Conservation (phyloP, 2,113 vertebrate genomes). For the Heterotis niloticus region DNA sequence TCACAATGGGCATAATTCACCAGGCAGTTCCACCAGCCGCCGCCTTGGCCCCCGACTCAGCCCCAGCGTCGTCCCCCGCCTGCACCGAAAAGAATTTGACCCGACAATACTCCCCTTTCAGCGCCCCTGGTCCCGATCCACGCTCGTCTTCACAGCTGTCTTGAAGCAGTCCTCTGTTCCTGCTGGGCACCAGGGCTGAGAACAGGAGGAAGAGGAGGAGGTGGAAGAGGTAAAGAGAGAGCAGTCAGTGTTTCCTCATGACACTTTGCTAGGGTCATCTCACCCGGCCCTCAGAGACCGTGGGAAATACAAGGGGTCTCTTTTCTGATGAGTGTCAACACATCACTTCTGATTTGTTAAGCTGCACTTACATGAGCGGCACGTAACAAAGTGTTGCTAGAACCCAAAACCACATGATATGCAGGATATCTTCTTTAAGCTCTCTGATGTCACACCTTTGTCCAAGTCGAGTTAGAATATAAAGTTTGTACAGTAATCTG, state of each 20-base stretch:
- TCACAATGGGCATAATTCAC: conserved; percentile 73
- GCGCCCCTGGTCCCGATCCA: conserved; percentile 61
- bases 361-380: no score
- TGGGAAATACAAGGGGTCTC: conserved; percentile 10
- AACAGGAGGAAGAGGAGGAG: conserved; percentile 50
- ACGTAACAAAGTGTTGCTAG: not conserved
- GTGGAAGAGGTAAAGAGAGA: conserved; percentile 44
- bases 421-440: no score
- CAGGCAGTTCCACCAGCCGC: conserved; percentile 66
- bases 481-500: no score
- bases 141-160: conserved; percentile 52
- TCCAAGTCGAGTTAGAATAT: no score
- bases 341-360: no score
- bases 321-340: not conserved
- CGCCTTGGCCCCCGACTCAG: conserved; percentile 67
- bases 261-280: not conserved
- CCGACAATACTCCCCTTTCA: conserved; percentile 72
- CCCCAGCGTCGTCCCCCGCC: conserved; percentile 70
- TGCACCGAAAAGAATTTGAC: conserved; percentile 71
- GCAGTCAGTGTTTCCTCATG: not conserved
- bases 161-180: conserved; percentile 64
- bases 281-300: conserved; percentile 10
- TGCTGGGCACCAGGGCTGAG: conserved; percentile 36
- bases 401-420: no score
- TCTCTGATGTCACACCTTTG: no score